A percentile compares a stretch with the other conserved stretches of the same genome.
Evolutionary conservation across 2,797 vertebrate species (phyloP).

Genomic region (Tadarida brasiliensis): DNA sequence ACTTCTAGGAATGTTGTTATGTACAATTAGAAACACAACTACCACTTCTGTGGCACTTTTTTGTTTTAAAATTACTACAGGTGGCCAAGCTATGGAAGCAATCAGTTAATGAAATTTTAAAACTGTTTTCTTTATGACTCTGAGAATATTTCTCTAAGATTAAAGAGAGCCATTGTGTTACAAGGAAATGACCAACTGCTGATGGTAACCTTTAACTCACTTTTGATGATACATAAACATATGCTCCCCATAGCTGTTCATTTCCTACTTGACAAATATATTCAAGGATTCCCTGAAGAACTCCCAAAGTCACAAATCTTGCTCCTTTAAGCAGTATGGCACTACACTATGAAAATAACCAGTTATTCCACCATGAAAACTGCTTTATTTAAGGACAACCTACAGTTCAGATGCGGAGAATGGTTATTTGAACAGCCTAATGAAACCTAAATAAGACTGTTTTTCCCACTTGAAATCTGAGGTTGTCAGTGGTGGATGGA

Average conservation of each 20-base stretch:
- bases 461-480: not conserved
- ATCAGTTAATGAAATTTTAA: not conserved
- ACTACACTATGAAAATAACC: not conserved
- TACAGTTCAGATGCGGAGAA: not conserved
- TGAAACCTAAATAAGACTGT: not conserved
- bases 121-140: conserved; percentile 30
- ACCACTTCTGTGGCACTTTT: not conserved
- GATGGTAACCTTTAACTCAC: not conserved
- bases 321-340: not conserved
- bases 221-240: not conserved
- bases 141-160: conserved; percentile 43
- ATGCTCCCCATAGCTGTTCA: not conserved
- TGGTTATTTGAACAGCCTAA: not conserved
- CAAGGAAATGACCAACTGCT: not conserved
- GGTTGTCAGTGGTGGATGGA: not conserved
- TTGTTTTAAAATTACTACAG: conserved; percentile 54
- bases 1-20: conserved; percentile 37
- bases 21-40: not conserved
- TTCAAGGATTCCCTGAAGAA: not conserved
- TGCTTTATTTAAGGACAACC: not conserved
- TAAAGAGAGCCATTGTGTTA: not conserved
- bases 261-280: not conserved
- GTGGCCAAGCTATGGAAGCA: conserved; percentile 31
- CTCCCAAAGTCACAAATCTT: not conserved
- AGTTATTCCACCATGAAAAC: not conserved